These are phyloP conservation scores for Melanogrammus aeglefinus DNA, from an alignment of 2,797 vertebrate genomes.

Conservation along the genomic window DNA sequence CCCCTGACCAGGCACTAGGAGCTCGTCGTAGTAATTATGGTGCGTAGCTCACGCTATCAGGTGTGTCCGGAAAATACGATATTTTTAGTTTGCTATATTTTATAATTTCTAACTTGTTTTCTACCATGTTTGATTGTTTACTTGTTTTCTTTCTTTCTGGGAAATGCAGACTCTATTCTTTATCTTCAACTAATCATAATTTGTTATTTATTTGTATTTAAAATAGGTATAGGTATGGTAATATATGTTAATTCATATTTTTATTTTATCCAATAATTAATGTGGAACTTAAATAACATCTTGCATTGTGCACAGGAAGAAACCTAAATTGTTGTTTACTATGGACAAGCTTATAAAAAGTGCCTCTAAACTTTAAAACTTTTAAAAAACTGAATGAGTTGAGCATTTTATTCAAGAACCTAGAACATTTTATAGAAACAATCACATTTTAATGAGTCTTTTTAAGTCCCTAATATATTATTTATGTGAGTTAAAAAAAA, in stretches of 20 bases:
- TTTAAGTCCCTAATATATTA: background rate
- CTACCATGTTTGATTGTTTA: too few relatives aligned
- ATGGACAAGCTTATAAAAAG: background rate
- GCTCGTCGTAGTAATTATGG: constrained; percentile 49
- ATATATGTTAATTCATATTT: background rate
- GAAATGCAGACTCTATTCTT: background rate
- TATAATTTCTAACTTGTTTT: background rate
- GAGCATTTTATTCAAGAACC: background rate
- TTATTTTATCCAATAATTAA: background rate
- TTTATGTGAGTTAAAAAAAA: background rate
- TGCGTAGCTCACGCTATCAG: constrained; percentile 33
- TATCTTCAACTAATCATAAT: background rate
- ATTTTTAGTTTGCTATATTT: background rate
- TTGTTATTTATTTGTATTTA: background rate
- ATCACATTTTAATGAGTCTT: background rate
- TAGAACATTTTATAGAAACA: background rate
- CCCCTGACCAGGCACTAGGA: constrained; percentile 29
- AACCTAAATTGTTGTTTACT: background rate
- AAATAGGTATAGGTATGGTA: background rate
- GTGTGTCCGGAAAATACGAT: background rate
- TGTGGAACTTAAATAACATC: background rate
- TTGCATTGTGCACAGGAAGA: background rate
- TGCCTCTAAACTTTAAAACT: background rate
- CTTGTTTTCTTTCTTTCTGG: background rate
- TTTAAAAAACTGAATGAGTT: background rate